Evolutionary conservation across 2,797 vertebrate species (phyloP).

Genomic region (Liparis tanakae): DNA sequence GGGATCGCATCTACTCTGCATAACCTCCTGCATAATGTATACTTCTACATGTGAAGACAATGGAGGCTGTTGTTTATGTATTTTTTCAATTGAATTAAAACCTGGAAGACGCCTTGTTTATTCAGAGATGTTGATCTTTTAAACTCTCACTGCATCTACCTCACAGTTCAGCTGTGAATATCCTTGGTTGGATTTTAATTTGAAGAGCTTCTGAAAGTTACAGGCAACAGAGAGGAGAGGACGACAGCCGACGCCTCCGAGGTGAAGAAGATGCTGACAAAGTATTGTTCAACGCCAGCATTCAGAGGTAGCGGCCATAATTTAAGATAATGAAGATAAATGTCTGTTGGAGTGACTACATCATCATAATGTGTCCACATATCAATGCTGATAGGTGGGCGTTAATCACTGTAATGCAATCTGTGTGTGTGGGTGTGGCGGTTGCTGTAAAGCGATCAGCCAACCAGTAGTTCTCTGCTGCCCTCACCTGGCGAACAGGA

Average conservation of each 20-base stretch:
- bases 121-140: constrained; percentile 7
- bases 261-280: background rate
- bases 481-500: constrained; percentile 95
- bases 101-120: background rate
- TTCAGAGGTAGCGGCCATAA: constrained; percentile 15
- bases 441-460: too few species aligned
- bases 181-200: constrained; percentile 14
- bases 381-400: background rate
- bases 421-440: background rate
- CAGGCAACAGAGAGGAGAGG: constrained; percentile 1
- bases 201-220: background rate
- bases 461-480: constrained; percentile 55
- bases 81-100: background rate
- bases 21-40: background rate
- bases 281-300: background rate
- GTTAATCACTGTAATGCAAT: constrained; percentile 7
- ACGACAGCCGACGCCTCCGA: background rate
- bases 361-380: background rate
- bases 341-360: background rate
- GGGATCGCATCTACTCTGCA: background rate
- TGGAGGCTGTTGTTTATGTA: background rate
- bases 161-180: background rate
- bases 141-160: background rate
- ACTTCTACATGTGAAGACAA: background rate
- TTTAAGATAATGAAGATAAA: background rate